Evolutionary conservation across 2,888 invertebrate species (phyloP).

Genomic region (Apotomis capreana): DNA sequence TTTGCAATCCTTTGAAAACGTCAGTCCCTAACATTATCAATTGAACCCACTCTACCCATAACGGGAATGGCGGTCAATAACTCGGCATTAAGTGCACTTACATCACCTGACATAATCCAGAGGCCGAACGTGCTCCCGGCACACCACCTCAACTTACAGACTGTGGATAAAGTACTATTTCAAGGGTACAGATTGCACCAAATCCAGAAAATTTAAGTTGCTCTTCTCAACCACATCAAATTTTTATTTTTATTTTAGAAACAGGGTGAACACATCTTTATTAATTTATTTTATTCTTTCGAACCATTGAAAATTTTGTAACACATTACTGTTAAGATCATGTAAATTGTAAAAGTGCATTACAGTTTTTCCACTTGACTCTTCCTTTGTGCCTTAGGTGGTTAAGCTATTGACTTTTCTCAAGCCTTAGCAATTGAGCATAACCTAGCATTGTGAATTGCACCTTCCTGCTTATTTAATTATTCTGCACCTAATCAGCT

Average conservation of each 20-base stretch:
- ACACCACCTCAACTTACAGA: slow-evolving; percentile 52
- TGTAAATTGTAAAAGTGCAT: not conserved
- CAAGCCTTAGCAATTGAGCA: too few relatives aligned
- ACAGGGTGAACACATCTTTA: too few relatives aligned
- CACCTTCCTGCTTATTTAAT: too few relatives aligned
- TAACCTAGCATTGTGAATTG: too few relatives aligned
- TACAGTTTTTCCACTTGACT: not conserved
- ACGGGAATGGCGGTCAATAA: slow-evolving; percentile 29
- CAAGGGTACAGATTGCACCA: too few relatives aligned
- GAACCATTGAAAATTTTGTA: not conserved
- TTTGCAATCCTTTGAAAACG: slow-evolving; percentile 4
- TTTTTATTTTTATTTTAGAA: too few relatives aligned
- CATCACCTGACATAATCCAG: slow-evolving; percentile 51
- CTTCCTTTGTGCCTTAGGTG: not conserved
- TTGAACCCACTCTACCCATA: slow-evolving; percentile 22
- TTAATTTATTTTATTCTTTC: too few relatives aligned
- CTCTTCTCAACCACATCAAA: too few relatives aligned
- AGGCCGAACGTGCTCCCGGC: slow-evolving; percentile 47
- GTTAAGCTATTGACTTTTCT: not conserved
- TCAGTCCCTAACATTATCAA: slow-evolving; percentile 21
- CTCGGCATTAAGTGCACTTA: slow-evolving; percentile 44
- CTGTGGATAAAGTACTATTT: not conserved
- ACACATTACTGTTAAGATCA: not conserved
- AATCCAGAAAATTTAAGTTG: too few relatives aligned
- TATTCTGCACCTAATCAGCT: too few relatives aligned